These are phyloP conservation scores for Darevskia nairensis DNA, from an alignment of 2,797 vertebrate genomes.

Conservation along the genomic window DNA sequence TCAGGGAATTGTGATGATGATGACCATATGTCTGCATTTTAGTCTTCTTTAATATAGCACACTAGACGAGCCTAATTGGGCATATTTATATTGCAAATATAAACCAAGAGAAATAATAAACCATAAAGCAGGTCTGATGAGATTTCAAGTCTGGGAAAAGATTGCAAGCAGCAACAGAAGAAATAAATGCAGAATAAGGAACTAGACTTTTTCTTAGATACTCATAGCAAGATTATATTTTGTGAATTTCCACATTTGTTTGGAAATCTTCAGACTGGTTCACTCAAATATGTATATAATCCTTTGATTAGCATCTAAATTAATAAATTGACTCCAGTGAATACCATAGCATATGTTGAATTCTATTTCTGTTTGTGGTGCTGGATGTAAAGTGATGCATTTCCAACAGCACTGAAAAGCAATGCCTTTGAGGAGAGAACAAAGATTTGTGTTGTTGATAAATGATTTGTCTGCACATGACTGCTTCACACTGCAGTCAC, in stretches of 20 bases:
- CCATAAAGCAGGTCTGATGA: slow-evolving; percentile 36
- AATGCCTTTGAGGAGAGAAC: neutral
- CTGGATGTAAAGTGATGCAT: neutral
- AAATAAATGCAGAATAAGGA: neutral
- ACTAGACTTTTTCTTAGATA: slow-evolving; percentile 20
- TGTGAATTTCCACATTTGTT: neutral
- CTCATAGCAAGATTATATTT: neutral
- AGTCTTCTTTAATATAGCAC: neutral
- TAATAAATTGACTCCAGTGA: neutral
- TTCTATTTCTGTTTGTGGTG: neutral
- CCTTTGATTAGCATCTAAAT: neutral
- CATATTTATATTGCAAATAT: neutral
- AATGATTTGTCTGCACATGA: neutral
- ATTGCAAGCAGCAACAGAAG: neutral
- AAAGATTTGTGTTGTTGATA: neutral
- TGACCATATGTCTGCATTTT: slow-evolving; percentile 28
- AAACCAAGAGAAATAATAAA: slow-evolving; percentile 30
- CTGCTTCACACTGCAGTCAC: neutral
- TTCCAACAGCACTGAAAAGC: neutral
- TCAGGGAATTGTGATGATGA: slow-evolving; percentile 38
- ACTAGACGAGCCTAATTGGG: slow-evolving; percentile 20
- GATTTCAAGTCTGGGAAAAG: slow-evolving; percentile 21
- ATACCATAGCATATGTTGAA: neutral
- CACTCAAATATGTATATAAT: neutral
- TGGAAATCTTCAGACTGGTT: neutral